Evolutionary conservation across 2,797 vertebrate genomes (phyloP), one percentile per base, ranked within the genome.

Genomic region (Choloepus didactylus): DNA sequence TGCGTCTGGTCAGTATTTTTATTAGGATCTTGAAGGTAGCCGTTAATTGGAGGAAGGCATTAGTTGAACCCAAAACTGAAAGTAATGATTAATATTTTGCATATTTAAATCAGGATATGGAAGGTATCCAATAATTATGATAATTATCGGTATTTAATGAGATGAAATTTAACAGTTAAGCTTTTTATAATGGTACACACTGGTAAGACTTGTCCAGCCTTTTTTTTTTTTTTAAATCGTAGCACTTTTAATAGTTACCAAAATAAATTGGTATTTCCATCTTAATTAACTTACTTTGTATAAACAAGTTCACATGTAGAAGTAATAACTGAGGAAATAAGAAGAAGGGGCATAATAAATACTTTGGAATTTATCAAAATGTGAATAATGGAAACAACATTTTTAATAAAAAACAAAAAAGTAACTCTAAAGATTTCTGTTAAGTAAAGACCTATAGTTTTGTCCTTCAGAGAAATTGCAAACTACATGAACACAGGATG

Each of bases 361-460:
- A 80, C 41, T 91, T 95, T 89, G 9, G 38, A 93, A 46, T 89
- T 94, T 60, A 91, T 96, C 80, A 95, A 93, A 94, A 93, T 93
- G 7, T n/a, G 86, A 70, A 73, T 93, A 59, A 29, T 81, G 4
- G 5, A 72, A 89, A 60, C 15, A 31, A 72, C 14, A 16, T 93
- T 80, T 91, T 69, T 16, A 80, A 90, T 5, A 51, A 87, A 81
- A 89, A 56, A 14, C 9, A 35, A 49, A 70, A 60, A 89, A 91
- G 44, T 87, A 80, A 1, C n/a, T 87, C 19, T 93, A 69, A 93
- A 67, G 31, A 70, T 21, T 10, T 95, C 12, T 90, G 0, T 49
- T 73, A 51, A 87, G 12, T 81, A 69, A 62, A 35, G 49, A 70
- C 59, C 73, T 77, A 27, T 75, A 67, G 18, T 46, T 87, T 0